Evolutionary conservation across 2,113 vertebrate genomes (phyloP).

Genomic region (Natator depressus): DNA sequence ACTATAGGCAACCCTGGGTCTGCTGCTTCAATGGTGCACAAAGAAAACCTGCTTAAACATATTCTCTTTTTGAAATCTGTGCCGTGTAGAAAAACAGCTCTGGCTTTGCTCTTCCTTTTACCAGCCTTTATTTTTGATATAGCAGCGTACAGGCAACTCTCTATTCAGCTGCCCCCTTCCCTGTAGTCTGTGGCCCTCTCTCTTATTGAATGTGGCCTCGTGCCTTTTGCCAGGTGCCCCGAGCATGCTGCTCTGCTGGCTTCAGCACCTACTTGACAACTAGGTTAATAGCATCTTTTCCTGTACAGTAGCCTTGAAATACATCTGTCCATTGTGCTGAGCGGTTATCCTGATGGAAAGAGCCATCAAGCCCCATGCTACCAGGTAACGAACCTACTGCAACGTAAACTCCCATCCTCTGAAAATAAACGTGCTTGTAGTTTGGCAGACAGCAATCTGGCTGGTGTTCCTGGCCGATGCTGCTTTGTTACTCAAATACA

Average conservation of each 20-base stretch:
- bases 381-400: rapidly evolving
- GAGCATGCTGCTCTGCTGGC: background rate
- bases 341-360: conserved; percentile 18
- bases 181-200: background rate
- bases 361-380: background rate
- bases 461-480: conserved; percentile 32
- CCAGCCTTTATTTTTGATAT: background rate
- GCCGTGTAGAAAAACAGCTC: background rate
- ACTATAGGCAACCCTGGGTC: no score
- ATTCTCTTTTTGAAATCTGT: background rate
- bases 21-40: background rate
- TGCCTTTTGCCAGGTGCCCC: background rate
- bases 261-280: background rate
- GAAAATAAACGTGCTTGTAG: background rate
- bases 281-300: conserved; percentile 41
- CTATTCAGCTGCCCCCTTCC: background rate
- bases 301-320: background rate
- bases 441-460: conserved; percentile 57
- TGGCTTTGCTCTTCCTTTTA: background rate
- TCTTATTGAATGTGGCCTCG: background rate
- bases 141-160: background rate
- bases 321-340: background rate
- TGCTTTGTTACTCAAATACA: conserved; percentile 70
- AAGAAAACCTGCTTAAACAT: background rate
- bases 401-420: background rate